phyloP scores from a whole-genome alignment of 2,888 invertebrate species.

The Xanthia togata region DNA sequence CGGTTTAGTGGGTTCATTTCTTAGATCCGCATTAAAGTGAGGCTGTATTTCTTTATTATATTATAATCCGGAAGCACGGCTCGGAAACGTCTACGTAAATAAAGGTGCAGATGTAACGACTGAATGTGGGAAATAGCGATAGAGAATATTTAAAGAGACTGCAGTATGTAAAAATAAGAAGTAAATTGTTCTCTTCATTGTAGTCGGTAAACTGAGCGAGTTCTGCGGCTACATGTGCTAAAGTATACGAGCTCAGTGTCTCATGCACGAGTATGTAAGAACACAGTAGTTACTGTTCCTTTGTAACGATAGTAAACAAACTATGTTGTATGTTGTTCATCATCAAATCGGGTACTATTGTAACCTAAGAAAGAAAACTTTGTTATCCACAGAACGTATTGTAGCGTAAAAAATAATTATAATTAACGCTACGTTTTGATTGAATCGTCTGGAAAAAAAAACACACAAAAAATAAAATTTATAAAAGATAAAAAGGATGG shows the following conservation, averaged over 20 bases:
- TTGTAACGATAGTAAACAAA: slow-evolving; percentile 17
- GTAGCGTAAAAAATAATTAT: too few species aligned
- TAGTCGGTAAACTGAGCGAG: neutral
- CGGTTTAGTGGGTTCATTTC: neutral
- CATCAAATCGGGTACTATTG: neutral
- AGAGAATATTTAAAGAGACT: slow-evolving; percentile 7
- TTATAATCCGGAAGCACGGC: slow-evolving; percentile 14
- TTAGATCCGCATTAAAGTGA: neutral
- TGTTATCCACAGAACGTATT: neutral
- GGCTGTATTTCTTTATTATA: slow-evolving; percentile 20
- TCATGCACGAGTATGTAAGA: neutral
- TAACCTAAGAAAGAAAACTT: slow-evolving; percentile 4
- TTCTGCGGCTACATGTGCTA: neutral
- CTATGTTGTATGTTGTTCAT: slow-evolving; percentile 23
- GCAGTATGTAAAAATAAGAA: slow-evolving; percentile 9
- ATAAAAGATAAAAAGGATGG: too few species aligned
- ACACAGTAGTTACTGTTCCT: slow-evolving; percentile 15
- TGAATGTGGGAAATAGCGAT: slow-evolving; percentile 18
- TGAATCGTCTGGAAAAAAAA: too few species aligned
- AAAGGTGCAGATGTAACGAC: slow-evolving; percentile 22
- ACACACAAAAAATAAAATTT: too few species aligned
- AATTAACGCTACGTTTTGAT: too few species aligned
- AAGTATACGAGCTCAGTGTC: slow-evolving; percentile 2
- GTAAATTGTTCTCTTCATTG: slow-evolving; percentile 10
- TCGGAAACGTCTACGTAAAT: slow-evolving; percentile 3